Evolutionary conservation across 1,140 invertebrate genomes (phyloP).

Genomic region (Pinna nobilis): DNA sequence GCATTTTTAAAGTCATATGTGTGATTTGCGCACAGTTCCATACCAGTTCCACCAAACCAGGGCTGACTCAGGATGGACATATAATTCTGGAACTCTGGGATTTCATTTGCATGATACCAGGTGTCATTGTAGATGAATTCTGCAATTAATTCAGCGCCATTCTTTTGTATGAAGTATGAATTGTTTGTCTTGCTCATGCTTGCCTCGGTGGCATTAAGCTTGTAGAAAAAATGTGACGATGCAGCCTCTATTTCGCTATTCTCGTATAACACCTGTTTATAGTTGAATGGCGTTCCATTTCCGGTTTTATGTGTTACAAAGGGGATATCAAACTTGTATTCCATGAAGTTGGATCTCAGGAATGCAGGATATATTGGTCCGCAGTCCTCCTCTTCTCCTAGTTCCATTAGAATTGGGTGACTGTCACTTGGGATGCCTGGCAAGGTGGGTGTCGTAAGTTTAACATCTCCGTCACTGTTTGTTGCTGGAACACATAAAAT

Average conservation of each 20-base stretch:
- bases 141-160: neutral
- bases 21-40: neutral
- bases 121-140: neutral
- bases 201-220: constrained; percentile 14
- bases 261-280: constrained; percentile 10
- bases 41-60: constrained; percentile 16
- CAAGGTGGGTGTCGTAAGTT: neutral
- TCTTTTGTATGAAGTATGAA: neutral
- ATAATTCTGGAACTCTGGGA: neutral
- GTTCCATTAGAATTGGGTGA: constrained; percentile 13
- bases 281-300: neutral
- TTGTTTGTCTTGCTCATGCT: neutral
- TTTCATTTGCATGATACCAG: neutral
- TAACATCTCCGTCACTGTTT: neutral
- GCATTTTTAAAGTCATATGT: neutral
- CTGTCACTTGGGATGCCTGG: neutral
- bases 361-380: neutral
- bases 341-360: constrained; percentile 1
- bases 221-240: neutral
- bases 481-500: neutral
- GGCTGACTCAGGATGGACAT: neutral
- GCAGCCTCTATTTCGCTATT: neutral
- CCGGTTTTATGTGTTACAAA: neutral
- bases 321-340: constrained; percentile 26
- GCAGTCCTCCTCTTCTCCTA: constrained; percentile 5